phyloP scores from a whole-genome alignment of 1,140 invertebrate genomes.

The Lamellibrachia luymesi region DNA sequence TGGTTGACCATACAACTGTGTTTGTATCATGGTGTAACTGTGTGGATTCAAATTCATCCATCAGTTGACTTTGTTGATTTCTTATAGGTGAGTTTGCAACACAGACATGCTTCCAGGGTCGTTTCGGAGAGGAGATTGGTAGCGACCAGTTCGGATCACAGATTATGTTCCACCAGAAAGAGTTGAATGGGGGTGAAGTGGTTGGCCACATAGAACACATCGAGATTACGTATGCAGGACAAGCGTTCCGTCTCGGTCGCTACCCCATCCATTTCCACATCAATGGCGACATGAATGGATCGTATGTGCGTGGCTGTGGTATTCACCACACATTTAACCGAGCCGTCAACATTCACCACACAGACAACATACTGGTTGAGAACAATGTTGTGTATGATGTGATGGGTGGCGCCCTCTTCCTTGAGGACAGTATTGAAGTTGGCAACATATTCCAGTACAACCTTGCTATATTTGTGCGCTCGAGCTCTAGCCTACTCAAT shows the following conservation, averaged over 20 bases:
- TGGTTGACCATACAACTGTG: not conserved
- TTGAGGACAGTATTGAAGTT: constrained; percentile 43
- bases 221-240: constrained; percentile 34
- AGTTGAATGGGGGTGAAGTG: constrained; percentile 13
- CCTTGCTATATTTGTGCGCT: constrained; percentile 34
- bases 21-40: not conserved
- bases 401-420: constrained; percentile 42
- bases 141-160: constrained; percentile 50
- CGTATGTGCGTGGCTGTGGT: constrained; percentile 38
- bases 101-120: constrained; percentile 40
- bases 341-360: constrained; percentile 40
- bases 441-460: constrained; percentile 38
- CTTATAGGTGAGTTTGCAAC: constrained; percentile 41
- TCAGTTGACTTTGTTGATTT: not conserved
- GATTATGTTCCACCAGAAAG: constrained; percentile 41
- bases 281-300: constrained; percentile 32
- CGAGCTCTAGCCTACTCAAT: constrained; percentile 39
- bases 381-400: constrained; percentile 39
- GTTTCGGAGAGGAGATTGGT: constrained; percentile 52
- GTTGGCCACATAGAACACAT: constrained; percentile 27
- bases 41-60: not conserved
- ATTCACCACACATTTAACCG: constrained; percentile 41
- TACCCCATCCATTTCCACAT: constrained; percentile 47
- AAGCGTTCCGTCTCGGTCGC: constrained; percentile 43
- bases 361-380: constrained; percentile 32